Conservation (phyloP, 1,140 invertebrate genomes). For the Stenopsyche tienmushanensis region DNA sequence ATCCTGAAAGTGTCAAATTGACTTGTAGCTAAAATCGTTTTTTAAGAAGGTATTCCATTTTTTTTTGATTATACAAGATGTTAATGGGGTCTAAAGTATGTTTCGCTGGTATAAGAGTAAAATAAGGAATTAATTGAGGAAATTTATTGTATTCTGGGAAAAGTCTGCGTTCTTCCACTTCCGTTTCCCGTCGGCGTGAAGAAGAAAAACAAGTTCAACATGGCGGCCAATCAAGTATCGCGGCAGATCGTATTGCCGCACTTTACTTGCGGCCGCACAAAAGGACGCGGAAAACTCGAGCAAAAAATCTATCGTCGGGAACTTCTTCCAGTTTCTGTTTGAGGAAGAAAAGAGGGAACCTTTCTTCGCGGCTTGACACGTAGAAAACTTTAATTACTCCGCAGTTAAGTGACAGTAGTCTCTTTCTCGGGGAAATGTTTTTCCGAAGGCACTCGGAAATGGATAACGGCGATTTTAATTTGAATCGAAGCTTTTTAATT, state of each 20-base stretch:
- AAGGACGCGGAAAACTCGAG: constrained; percentile 5
- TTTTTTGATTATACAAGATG: no score
- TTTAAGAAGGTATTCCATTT: no score
- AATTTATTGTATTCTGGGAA: no score
- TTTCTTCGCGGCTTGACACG: neutral
- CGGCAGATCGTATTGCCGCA: constrained; percentile 23
- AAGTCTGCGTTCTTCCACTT: constrained; percentile 11
- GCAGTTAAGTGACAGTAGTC: neutral
- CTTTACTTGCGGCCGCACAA: constrained; percentile 24
- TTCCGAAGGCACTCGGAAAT: no score
- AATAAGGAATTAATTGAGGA: no score
- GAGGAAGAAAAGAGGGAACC: neutral
- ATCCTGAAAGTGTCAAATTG: no score
- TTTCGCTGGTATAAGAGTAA: no score
- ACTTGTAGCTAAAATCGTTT: no score
- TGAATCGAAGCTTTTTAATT: no score
- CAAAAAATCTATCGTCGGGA: constrained; percentile 9
- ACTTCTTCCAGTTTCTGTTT: neutral
- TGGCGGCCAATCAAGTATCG: constrained; percentile 24
- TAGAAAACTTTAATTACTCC: neutral
- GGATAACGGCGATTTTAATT: no score
- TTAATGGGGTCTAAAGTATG: no score
- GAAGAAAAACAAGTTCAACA: constrained; percentile 14
- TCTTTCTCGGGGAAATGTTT: no score
- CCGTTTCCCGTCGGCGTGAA: neutral